A percentile compares a stretch with the other conserved stretches of the same genome.
Conservation (phyloP, 1,140 invertebrate genomes). For the Conopomorpha cramerella region DNA sequence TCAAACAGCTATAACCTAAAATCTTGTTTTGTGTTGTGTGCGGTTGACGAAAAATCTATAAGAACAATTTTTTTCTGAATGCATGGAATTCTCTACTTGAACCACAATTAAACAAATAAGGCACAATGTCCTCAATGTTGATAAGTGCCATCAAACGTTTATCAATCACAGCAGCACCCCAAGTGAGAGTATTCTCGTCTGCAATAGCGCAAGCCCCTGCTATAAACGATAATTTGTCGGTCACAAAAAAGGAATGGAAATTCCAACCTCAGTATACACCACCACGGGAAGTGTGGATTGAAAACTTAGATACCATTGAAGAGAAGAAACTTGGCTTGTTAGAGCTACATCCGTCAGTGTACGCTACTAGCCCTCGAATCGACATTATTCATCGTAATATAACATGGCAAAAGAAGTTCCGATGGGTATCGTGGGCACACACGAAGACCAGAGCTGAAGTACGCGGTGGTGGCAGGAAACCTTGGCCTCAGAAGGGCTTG, state of each 20-base stretch:
- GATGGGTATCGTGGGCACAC: conserved; percentile 76
- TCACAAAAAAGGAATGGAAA: conserved; percentile 49
- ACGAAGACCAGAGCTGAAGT: conserved; percentile 82
- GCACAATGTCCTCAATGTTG: no score
- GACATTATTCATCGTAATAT: conserved; percentile 90
- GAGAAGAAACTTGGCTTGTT: conserved; percentile 84
- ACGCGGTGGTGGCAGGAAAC: conserved; percentile 85
- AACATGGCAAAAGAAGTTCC: conserved; percentile 86
- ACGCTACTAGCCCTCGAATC: conserved; percentile 80
- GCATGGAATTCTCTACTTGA: no score
- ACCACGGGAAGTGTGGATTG: conserved; percentile 87
- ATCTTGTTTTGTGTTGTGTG: no score
- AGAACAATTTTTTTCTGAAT: no score
- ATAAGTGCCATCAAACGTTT: conserved; percentile 39
- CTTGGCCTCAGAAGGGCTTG: conserved; percentile 93
- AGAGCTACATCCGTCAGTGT: conserved; percentile 87
- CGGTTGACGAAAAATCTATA: no score
- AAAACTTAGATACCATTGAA: conserved; percentile 81
- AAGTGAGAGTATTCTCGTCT: conserved; percentile 23
- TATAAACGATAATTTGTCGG: conserved; percentile 15
- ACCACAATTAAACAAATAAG: no score
- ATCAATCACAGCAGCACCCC: conserved; percentile 20
- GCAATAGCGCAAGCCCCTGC: conserved; percentile 6
- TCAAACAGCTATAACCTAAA: no score
- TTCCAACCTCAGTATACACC: conserved; percentile 57